phyloP scores from a whole-genome alignment of 2,888 invertebrate species.

The Chouioia cunea region DNA sequence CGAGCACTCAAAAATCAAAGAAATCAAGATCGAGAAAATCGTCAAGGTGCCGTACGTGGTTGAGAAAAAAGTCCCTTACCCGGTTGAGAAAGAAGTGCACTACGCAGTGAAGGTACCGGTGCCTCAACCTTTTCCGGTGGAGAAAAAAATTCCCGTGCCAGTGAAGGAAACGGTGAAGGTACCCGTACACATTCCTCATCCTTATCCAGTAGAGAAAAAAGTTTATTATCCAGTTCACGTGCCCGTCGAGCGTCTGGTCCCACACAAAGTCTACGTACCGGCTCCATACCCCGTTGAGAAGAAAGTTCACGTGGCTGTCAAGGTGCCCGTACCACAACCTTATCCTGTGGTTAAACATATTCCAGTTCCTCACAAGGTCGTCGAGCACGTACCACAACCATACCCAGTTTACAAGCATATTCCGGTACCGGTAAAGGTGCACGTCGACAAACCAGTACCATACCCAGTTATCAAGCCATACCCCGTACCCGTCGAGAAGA shows the following conservation, averaged over 20 bases:
- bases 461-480: slow-evolving; percentile 79
- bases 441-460: slow-evolving; percentile 73
- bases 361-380: slow-evolving; percentile 78
- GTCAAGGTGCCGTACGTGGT: slow-evolving; percentile 71
- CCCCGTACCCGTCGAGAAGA: slow-evolving; percentile 71
- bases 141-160: slow-evolving; percentile 65
- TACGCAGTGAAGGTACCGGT: slow-evolving; percentile 72
- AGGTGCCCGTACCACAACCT: slow-evolving; percentile 64
- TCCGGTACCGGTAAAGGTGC: slow-evolving; percentile 80
- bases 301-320: slow-evolving; percentile 61
- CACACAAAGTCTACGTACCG: slow-evolving; percentile 67
- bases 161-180: slow-evolving; percentile 68
- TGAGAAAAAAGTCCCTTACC: slow-evolving; percentile 74
- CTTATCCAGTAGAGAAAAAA: slow-evolving; percentile 67
- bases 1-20: slow-evolving; percentile 60
- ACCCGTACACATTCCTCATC: slow-evolving; percentile 68
- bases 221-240: slow-evolving; percentile 67
- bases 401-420: slow-evolving; percentile 82
- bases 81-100: slow-evolving; percentile 74
- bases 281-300: slow-evolving; percentile 66
- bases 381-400: slow-evolving; percentile 80
- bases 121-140: slow-evolving; percentile 74
- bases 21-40: slow-evolving; percentile 64
- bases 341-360: slow-evolving; percentile 73
- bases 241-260: slow-evolving; percentile 65